Base-by-base conservation (phyloP, 2,888 invertebrate genomes). In the Acheta domesticus region DNA sequence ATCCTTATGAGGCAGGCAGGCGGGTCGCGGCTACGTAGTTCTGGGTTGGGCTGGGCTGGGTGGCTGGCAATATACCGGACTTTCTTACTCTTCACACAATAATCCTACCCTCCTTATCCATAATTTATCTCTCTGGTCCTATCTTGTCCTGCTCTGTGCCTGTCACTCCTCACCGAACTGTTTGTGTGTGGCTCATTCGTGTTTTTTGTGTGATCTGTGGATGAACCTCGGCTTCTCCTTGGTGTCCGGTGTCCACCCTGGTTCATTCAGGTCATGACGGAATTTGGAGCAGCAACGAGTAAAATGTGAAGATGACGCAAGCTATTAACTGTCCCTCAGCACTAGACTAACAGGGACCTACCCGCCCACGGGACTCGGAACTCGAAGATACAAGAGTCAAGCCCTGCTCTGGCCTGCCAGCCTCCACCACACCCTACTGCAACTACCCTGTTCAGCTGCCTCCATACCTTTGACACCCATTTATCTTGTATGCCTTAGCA, bases 1-100 rank as follows among this genome's bases (percentile, higher is more conserved):
- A 19, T 23, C 75, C n/a, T n/a, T 48, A 48, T 36, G 76, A 76
- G 49, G 36, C 48, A 49, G 76, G 76, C 76, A 48, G 76, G 76
- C 21, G 75, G 36, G 16, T 36, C 76, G 48, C 19, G 48, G 62
- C 62, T 62, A n/a, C 62, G 62, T 48, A 49, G 76, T 76, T 48
- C 76, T 73, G 76, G 81, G 79, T 79, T 82, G 82, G 81, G 78
- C 81, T 78, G 79, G 82, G 81, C 81, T 83, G 83, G 82, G 80
- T 81, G 82, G 82, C 81, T 81, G 81, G 80, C 82, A 76, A 74
- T 50, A 79, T 50, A 79, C 74, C 77, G 77, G 14, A 75, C 20
- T 21, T 21, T 75, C 75, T 21, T 75, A n/a, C n/a, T 19, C 62
- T 62, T 62, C 62, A 62, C 62, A 62, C 62, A n/a, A 62, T n/a